phyloP scores from a whole-genome alignment of 2,113 vertebrate genomes.

The Dendropsophus ebraccatus region DNA sequence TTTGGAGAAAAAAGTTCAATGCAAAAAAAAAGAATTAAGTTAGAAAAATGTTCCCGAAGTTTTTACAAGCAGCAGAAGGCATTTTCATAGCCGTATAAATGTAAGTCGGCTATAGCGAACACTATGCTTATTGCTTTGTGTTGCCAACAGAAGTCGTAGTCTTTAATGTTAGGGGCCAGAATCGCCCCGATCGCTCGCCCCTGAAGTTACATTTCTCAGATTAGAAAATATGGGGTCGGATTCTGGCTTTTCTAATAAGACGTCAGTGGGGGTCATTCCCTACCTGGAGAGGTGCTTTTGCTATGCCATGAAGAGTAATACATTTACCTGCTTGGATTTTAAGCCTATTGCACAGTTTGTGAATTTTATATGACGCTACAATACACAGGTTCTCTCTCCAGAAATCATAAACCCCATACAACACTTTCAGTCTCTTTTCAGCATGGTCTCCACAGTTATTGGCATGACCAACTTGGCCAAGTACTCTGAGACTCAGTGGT shows the following conservation, averaged over 20 bases:
- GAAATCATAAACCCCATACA: neutral
- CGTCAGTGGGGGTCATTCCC: constrained; percentile 26
- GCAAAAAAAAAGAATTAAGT: neutral
- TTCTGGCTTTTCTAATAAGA: neutral
- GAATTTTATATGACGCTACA: neutral
- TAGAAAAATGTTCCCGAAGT: constrained; percentile 77
- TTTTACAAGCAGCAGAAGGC: constrained; percentile 76
- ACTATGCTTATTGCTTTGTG: constrained; percentile 78
- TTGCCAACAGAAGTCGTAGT: constrained; percentile 74
- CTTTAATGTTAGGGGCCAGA: constrained; percentile 75
- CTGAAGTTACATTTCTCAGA: constrained; percentile 67
- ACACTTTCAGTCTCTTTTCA: too few relatives aligned
- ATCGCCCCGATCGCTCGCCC: constrained; percentile 77
- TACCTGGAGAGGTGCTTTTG: neutral
- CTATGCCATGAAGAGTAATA: neutral
- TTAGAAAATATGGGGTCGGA: constrained; percentile 1
- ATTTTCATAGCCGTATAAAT: constrained; percentile 81
- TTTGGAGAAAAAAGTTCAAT: neutral
- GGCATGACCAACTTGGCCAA: too few relatives aligned
- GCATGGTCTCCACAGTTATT: too few relatives aligned
- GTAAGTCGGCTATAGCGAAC: constrained; percentile 76
- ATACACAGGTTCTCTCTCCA: neutral
- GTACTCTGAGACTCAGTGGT: too few relatives aligned
- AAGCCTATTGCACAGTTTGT: neutral
- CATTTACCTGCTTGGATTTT: neutral